These are phyloP conservation scores for Spicauda simplicius DNA, from an alignment of 2,888 invertebrate genomes.

Conservation along the genomic window DNA sequence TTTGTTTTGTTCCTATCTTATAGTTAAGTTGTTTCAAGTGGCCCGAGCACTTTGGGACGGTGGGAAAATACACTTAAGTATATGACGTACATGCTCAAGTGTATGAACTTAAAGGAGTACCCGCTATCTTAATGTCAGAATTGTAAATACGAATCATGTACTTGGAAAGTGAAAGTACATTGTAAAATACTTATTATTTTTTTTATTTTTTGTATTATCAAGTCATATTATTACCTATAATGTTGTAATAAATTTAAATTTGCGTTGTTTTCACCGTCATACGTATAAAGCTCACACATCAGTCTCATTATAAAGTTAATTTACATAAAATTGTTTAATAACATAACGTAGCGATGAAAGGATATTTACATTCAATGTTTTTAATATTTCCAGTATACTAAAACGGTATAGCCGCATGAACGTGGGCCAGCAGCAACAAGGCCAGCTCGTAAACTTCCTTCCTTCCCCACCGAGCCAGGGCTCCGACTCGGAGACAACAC, in stretches of 20 bases:
- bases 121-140: not conserved
- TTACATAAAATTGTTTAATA: not conserved
- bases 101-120: not conserved
- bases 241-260: too few relatives aligned
- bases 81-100: not conserved
- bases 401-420: conserved; percentile 87
- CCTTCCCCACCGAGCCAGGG: conserved; percentile 84
- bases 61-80: conserved; percentile 19
- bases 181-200: too few relatives aligned
- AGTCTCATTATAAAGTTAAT: too few relatives aligned
- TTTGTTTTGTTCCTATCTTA: conserved; percentile 13
- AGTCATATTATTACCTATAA: too few relatives aligned
- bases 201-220: too few relatives aligned
- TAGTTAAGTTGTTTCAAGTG: conserved; percentile 25
- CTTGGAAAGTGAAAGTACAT: not conserved
- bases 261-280: too few relatives aligned
- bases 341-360: not conserved
- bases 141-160: not conserved
- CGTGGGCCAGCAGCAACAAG: conserved; percentile 86
- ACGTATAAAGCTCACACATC: too few relatives aligned
- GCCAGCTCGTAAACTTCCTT: conserved; percentile 91
- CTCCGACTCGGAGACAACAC: conserved; percentile 71
- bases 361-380: not conserved
- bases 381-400: conserved; percentile 73
- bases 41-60: conserved; percentile 6